phyloP scores from a whole-genome alignment of 30 jellyfish, hydroid and myxozoan species.

The Cassiopea xamachana region DNA sequence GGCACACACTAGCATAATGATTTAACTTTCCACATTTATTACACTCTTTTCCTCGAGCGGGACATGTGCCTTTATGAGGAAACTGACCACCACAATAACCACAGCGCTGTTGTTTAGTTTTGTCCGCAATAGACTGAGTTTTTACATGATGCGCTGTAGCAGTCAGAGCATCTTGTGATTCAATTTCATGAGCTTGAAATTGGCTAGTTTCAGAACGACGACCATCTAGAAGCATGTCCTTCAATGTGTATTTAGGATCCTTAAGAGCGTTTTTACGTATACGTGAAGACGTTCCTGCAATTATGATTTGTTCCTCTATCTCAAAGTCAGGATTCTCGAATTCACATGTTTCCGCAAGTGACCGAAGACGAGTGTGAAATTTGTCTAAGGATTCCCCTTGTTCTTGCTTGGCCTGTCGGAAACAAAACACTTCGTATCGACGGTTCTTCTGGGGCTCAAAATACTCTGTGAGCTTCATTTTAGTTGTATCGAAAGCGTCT shows the following conservation, averaged over 20 bases:
- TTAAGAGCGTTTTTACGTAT: conserved; percentile 31
- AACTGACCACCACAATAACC: conserved; percentile 31
- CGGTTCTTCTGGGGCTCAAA: conserved; percentile 31
- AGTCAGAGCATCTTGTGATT: conserved; percentile 6
- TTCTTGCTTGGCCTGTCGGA: conserved; percentile 19
- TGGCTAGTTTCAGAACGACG: conserved; percentile 28
- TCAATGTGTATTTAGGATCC: conserved; percentile 18
- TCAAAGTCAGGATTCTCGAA: conserved; percentile 8
- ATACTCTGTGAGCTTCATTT: conserved; percentile 14
- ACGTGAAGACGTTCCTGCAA: conserved; percentile 21
- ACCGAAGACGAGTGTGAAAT: conserved; percentile 17
- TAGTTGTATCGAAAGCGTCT: background rate
- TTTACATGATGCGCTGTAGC: background rate
- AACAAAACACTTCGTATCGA: conserved; percentile 22
- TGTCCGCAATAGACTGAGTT: background rate
- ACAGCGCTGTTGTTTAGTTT: background rate
- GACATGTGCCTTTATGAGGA: conserved; percentile 39
- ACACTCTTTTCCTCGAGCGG: conserved; percentile 30
- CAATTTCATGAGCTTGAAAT: conserved; percentile 3
- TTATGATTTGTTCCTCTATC: conserved; percentile 4
- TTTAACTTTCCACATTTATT: background rate
- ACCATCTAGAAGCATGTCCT: conserved; percentile 32
- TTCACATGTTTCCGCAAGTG: conserved; percentile 27
- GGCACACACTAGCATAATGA: conserved; percentile 28
- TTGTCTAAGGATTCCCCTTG: conserved; percentile 6